Conservation (phyloP, 2,888 invertebrate genomes). For the Aphrophora alni region DNA sequence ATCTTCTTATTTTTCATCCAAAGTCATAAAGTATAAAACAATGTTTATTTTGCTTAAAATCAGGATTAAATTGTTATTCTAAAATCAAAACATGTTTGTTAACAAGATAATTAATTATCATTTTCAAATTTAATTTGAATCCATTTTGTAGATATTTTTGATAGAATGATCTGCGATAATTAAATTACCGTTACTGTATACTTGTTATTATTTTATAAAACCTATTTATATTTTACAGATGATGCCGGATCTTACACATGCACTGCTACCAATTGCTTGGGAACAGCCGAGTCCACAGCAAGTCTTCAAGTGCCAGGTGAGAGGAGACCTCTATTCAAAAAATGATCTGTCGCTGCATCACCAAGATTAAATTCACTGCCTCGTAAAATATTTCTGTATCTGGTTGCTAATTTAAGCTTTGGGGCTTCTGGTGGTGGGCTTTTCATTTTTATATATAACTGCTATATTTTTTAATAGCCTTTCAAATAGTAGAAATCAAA, state of each 20-base stretch:
- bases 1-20: no score
- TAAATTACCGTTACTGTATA: no score
- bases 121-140: no score
- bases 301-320: slow-evolving; percentile 73
- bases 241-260: slow-evolving; percentile 81
- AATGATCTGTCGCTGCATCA: slow-evolving; percentile 1
- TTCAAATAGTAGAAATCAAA: neutral
- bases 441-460: neutral
- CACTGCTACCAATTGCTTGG: slow-evolving; percentile 73
- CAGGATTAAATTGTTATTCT: no score
- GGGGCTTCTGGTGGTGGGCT: neutral
- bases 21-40: no score
- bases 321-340: slow-evolving; percentile 56
- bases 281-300: slow-evolving; percentile 70
- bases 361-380: neutral
- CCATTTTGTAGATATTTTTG: no score
- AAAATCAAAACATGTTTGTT: no score
- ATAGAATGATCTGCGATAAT: no score
- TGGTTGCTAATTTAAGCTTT: neutral
- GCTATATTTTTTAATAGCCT: neutral
- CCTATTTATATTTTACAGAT: slow-evolving; percentile 66
- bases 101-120: no score
- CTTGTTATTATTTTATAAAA: no score
- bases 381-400: neutral
- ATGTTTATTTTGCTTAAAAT: no score